phyloP scores from a whole-genome alignment of 92 coral and sea anemone genomes.

The Epizoanthus scotinus region DNA sequence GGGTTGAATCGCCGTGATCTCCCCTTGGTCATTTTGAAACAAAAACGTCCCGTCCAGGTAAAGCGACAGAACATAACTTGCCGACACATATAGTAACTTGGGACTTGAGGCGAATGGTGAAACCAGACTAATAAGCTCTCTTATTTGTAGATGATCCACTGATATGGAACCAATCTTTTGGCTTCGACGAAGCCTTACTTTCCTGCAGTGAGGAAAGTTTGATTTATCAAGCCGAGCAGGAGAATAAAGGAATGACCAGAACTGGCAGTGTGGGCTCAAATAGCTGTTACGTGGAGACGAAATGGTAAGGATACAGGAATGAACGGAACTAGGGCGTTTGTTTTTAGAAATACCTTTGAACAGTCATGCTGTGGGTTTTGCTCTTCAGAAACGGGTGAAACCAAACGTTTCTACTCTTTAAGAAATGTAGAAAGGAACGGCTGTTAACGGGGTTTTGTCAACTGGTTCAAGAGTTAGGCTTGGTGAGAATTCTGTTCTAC shows the following conservation, averaged over 20 bases:
- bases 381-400: too few species aligned
- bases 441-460: too few species aligned
- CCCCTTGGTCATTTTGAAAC: too few species aligned
- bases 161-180: constrained; percentile 89
- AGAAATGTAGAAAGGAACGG: too few species aligned
- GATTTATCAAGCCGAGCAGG: constrained; percentile 43
- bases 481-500: too few species aligned
- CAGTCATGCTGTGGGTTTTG: too few species aligned
- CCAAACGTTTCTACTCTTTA: background rate
- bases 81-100: background rate
- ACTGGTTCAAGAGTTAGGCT: too few species aligned
- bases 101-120: background rate
- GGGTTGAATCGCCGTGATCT: too few species aligned
- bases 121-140: background rate
- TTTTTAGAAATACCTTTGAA: too few species aligned
- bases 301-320: background rate
- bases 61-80: background rate
- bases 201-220: constrained; percentile 78
- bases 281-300: background rate
- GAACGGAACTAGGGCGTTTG: too few species aligned
- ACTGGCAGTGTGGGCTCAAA: background rate
- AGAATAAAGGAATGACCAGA: constrained; percentile 7
- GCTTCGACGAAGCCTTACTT: constrained; percentile 77
- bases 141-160: constrained; percentile 68
- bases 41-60: too few species aligned